Evolutionary conservation across 2,797 vertebrate genomes (phyloP).

Genomic region (Lagodon rhomboides): DNA sequence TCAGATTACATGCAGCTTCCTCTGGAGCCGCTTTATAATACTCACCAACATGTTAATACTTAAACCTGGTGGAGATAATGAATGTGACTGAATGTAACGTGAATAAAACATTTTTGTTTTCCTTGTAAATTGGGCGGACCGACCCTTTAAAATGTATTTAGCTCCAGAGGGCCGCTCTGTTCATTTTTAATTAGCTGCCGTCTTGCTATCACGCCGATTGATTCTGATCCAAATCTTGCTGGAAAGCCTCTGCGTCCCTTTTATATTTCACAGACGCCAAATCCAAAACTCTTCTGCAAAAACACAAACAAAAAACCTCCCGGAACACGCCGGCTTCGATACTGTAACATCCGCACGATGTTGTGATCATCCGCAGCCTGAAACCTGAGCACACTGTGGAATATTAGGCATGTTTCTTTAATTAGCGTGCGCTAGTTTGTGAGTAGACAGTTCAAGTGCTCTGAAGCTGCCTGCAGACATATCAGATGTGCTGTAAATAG

Average conservation of each 20-base stretch:
- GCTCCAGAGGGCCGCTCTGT: not conserved
- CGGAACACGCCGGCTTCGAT: not conserved
- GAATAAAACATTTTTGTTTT: not conserved
- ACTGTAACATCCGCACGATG: not conserved
- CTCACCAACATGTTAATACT: no score
- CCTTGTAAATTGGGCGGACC: not conserved
- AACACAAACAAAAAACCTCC: not conserved
- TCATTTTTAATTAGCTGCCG: not conserved
- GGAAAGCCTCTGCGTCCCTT: not conserved
- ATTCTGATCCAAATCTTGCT: slow-evolving; percentile 2
- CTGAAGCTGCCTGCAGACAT: slow-evolving; percentile 61
- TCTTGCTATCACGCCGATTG: not conserved
- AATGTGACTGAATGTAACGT: no score
- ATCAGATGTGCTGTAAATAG: slow-evolving; percentile 63
- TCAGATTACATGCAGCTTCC: no score
- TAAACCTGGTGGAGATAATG: no score
- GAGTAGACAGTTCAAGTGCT: slow-evolving; percentile 35
- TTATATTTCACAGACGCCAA: not conserved
- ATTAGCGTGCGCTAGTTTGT: slow-evolving; percentile 53
- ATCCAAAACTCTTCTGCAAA: slow-evolving; percentile 10
- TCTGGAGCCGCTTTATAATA: no score
- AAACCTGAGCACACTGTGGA: slow-evolving; percentile 31
- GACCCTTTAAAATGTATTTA: not conserved
- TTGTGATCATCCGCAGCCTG: slow-evolving; percentile 40
- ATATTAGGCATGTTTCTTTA: slow-evolving; percentile 54